Percentiles rank a stretch among this genome's conserved stretches.
phyloP scores from a whole-genome alignment of 2,888 invertebrate species.

The Rapana venosa region DNA sequence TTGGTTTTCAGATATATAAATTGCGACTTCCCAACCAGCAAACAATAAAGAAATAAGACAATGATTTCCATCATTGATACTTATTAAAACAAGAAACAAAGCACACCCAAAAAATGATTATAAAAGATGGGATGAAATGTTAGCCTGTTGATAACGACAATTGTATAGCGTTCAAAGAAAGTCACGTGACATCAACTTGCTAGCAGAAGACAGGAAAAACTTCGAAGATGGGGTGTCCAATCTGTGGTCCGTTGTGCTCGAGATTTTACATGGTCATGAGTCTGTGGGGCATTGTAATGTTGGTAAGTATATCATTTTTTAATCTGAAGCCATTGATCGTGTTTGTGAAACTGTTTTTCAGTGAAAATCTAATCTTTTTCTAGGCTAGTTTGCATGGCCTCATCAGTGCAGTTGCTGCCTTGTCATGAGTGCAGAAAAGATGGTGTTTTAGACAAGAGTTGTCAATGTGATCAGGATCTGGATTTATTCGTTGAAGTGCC shows the following conservation, averaged over 20 bases:
- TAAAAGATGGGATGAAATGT: too few species aligned
- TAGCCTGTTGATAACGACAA: neutral
- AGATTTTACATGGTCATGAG: constrained; percentile 93
- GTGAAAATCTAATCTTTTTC: neutral
- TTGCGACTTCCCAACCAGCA: neutral
- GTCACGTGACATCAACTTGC: constrained; percentile 4
- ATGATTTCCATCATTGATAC: neutral
- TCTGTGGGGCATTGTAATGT: constrained; percentile 95
- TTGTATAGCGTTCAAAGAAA: neutral
- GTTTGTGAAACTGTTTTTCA: neutral
- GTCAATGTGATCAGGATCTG: neutral
- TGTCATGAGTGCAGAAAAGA: constrained; percentile 7
- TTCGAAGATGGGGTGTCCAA: constrained; percentile 60
- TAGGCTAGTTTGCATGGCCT: too few species aligned
- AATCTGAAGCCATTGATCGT: neutral
- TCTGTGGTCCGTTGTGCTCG: constrained; percentile 95
- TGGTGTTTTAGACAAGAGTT: neutral
- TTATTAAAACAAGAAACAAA: too few species aligned
- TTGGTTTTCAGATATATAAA: neutral
- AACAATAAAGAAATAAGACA: too few species aligned
- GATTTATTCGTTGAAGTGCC: too few species aligned
- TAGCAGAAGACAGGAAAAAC: neutral
- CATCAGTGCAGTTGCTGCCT: too few species aligned
- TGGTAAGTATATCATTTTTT: constrained; percentile 84
- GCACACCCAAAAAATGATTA: too few species aligned